Percentiles rank a stretch among this genome's conserved stretches.
Evolutionary conservation across 2,888 invertebrate species (phyloP).

Genomic region (Volucella inflata): DNA sequence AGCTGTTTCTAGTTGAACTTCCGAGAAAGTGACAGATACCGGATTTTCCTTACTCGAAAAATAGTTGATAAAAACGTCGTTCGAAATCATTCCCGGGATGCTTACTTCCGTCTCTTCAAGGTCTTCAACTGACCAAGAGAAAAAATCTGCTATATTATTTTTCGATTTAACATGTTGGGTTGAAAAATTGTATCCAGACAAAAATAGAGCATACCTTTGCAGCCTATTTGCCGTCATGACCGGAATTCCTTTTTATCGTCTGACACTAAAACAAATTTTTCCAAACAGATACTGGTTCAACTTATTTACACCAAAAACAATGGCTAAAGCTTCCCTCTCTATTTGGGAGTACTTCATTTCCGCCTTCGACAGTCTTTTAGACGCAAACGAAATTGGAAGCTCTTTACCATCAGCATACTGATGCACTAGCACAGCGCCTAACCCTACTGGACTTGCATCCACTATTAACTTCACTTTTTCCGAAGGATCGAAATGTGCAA

Average conservation of each 20-base stretch:
- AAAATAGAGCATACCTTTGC: slow-evolving; percentile 20
- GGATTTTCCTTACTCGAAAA: not conserved
- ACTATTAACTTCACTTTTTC: slow-evolving; percentile 76
- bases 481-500: slow-evolving; percentile 77
- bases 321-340: slow-evolving; percentile 78
- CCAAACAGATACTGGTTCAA: slow-evolving; percentile 77
- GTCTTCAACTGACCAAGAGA: not conserved
- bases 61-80: not conserved
- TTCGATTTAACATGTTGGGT: not conserved
- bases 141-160: not conserved
- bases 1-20: not conserved
- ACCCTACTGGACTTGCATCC: slow-evolving; percentile 77
- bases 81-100: not conserved
- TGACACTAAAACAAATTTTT: slow-evolving; percentile 51
- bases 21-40: not conserved
- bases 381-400: slow-evolving; percentile 81
- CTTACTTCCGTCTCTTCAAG: not conserved
- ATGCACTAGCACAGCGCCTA: slow-evolving; percentile 80
- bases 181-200: not conserved
- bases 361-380: slow-evolving; percentile 77
- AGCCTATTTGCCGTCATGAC: slow-evolving; percentile 27
- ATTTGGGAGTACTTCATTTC: slow-evolving; percentile 78
- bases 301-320: slow-evolving; percentile 80
- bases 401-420: slow-evolving; percentile 77
- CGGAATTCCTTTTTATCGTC: slow-evolving; percentile 56